Conservation (phyloP, 1,140 invertebrate genomes). For the Drosophila pruinosa region DNA sequence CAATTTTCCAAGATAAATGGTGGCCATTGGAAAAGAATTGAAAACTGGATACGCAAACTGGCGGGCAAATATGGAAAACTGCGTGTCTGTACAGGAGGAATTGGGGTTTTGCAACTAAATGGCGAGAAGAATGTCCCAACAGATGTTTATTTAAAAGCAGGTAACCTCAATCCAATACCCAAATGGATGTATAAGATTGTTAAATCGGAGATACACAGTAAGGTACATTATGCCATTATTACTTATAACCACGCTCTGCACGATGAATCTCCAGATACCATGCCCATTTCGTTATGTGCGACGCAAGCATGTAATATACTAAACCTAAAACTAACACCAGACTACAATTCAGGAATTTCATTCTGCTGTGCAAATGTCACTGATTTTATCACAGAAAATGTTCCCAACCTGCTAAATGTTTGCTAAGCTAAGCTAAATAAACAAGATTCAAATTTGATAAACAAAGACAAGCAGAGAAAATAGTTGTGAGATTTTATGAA, state of each 20-base stretch:
- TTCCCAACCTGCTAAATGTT: no score
- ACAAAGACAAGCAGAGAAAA: no score
- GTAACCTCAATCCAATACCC: conserved; percentile 34
- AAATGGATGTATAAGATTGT: conserved; percentile 47
- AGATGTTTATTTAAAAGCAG: conserved; percentile 12
- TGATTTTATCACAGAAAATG: no score
- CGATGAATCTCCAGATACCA: not conserved
- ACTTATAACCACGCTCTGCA: conserved; percentile 49
- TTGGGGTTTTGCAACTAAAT: conserved; percentile 2
- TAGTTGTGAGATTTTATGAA: no score
- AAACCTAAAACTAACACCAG: no score
- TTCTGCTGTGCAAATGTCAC: no score
- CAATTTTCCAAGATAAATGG: conserved; percentile 83
- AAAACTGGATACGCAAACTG: conserved; percentile 48
- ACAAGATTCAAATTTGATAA: no score
- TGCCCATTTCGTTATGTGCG: not conserved
- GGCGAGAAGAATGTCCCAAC: not conserved
- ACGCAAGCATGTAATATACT: not conserved
- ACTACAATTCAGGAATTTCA: no score
- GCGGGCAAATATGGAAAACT: not conserved
- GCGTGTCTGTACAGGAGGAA: conserved; percentile 35
- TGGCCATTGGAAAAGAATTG: conserved; percentile 83
- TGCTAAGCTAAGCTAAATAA: no score
- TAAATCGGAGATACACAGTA: not conserved
- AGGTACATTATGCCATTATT: conserved; percentile 29